These are phyloP conservation scores for Stercorarius parasiticus DNA, from an alignment of 2,113 vertebrate genomes.

Conservation along the genomic window DNA sequence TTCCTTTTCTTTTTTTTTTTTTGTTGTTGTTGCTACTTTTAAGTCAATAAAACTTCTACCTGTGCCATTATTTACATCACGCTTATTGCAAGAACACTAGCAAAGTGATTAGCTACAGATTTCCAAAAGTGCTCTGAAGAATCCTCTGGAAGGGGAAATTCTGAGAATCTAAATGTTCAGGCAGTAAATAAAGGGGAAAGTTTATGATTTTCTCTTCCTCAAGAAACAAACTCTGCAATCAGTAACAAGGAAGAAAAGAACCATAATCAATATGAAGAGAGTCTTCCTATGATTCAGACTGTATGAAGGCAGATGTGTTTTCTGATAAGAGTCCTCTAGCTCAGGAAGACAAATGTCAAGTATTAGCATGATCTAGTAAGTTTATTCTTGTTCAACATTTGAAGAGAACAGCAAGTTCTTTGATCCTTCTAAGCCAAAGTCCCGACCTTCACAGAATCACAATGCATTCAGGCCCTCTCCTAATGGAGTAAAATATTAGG, in stretches of 20 bases:
- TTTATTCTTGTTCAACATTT: background rate
- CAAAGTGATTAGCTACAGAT: background rate
- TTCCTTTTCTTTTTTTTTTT: background rate
- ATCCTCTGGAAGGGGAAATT: background rate
- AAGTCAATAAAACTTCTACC: background rate
- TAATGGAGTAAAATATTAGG: background rate
- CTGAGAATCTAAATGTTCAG: slow-evolving; percentile 18
- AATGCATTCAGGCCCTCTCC: background rate
- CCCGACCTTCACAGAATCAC: background rate
- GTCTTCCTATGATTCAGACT: slow-evolving; percentile 7
- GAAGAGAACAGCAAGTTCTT: background rate
- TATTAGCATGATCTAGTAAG: background rate
- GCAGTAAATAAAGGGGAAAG: background rate
- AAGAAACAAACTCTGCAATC: slow-evolving; percentile 63
- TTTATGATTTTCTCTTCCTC: slow-evolving; percentile 9
- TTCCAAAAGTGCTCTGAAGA: slow-evolving; percentile 44
- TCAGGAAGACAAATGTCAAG: slow-evolving; percentile 60
- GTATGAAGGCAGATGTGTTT: slow-evolving; percentile 47
- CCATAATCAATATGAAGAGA: slow-evolving; percentile 50
- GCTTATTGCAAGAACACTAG: background rate
- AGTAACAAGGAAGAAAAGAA: slow-evolving; percentile 17
- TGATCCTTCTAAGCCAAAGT: background rate
- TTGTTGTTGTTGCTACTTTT: background rate
- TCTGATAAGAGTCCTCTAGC: slow-evolving; percentile 23
- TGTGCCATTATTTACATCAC: background rate